Base-by-base conservation (phyloP, 2,888 invertebrate genomes). In the Harpalus rufipes region DNA sequence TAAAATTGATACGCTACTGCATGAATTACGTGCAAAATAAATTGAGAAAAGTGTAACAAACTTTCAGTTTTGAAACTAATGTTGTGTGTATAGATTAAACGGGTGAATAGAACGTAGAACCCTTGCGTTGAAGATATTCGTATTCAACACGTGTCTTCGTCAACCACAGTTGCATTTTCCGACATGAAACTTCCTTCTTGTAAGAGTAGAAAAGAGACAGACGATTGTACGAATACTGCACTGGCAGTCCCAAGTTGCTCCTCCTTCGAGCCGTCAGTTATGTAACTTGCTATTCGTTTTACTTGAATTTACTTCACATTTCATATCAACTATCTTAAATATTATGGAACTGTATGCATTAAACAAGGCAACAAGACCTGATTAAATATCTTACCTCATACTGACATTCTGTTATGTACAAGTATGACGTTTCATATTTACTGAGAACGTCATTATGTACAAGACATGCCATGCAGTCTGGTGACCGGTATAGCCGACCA, bases 91-190 rank as follows among this genome's bases (percentile, higher is more conserved):
- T 12, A 65, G 8, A 65, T 65, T 65, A 32, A 63, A 25, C 21
- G 12, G 32, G 18, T 65, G 18, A n/a, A 21, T 18, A 25, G 16
- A 65, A 65, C 21, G 12, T 25, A 65, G 25, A 25, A 65, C 65
- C 1, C 65, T 1, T 18, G 12, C 21, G 7, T 65, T 10, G 4
- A 32, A 65, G 25, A 25, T 65, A 65, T 32, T 32, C 21, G 32
- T 65, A 65, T 65, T 65, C 25, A 65, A 65, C 65, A 65, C 65
- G 65, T 65, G 65, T 65, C 65, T 21, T 32, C 18, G n/a, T 21
- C 32, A 32, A 65, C 12, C 65, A 65, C 65, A 25, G 25, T 65
- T 21, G 25, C 65, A 65, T 65, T 65, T 65, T 65, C 65, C 65
- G 32, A n/a, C 25, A 6, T 21, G 25, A 65, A 65, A 65, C 65